These are phyloP conservation scores for Lithophane leautieri DNA, from an alignment of 2,888 invertebrate genomes.

Conservation along the genomic window DNA sequence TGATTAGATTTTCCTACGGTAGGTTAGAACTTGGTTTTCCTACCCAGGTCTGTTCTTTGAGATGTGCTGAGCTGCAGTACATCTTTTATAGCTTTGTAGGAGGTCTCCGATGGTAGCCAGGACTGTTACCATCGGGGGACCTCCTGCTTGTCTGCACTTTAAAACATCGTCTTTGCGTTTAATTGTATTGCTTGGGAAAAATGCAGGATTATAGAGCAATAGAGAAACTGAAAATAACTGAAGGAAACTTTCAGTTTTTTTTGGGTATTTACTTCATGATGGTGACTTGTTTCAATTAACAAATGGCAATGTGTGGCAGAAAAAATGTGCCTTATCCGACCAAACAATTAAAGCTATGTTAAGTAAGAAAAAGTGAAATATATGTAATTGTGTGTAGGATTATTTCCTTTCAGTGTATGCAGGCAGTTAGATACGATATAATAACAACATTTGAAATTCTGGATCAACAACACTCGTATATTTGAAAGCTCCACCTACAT, in stretches of 20 bases:
- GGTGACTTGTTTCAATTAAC: not conserved
- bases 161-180: too few relatives aligned
- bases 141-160: too few relatives aligned
- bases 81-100: not conserved
- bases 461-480: slow-evolving; percentile 32
- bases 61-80: not conserved
- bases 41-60: not conserved
- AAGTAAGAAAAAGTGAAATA: not conserved
- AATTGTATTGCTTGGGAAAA: not conserved
- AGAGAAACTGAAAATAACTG: too few relatives aligned
- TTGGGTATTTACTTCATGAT: not conserved
- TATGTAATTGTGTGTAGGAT: not conserved
- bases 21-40: not conserved
- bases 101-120: too few relatives aligned
- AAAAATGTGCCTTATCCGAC: not conserved
- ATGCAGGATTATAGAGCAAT: too few relatives aligned
- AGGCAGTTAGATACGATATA: slow-evolving; percentile 34
- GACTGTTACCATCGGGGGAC: too few relatives aligned
- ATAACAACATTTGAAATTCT: slow-evolving; percentile 49
- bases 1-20: slow-evolving; percentile 1
- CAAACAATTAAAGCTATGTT: too few relatives aligned
- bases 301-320: not conserved
- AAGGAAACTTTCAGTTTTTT: not conserved
- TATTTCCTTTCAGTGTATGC: slow-evolving; percentile 14
- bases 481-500: slow-evolving; percentile 44